Conservation (phyloP, 2,113 vertebrate species). For the Rhipidura dahli region DNA sequence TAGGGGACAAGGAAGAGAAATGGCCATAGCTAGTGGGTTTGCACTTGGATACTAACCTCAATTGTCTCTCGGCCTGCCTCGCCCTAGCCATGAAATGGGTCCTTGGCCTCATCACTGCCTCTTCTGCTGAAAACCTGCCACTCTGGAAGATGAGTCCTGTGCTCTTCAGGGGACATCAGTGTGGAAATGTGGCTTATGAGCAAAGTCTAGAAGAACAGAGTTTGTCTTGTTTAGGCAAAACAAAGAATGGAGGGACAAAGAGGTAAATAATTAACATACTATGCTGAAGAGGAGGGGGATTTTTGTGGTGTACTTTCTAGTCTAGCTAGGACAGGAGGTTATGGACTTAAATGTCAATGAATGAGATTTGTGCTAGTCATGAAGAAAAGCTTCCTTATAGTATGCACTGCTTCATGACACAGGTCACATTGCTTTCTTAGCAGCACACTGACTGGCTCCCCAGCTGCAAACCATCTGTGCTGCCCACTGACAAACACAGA, state of each 20-base stretch:
- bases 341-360: background rate
- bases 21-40: background rate
- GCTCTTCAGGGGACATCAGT: background rate
- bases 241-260: background rate
- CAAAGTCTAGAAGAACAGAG: background rate
- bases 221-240: background rate
- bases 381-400: background rate
- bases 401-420: background rate
- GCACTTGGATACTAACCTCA: background rate
- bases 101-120: background rate
- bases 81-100: background rate
- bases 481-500: background rate
- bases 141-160: background rate
- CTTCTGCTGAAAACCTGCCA: background rate
- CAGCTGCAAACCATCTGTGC: conserved; percentile 31
- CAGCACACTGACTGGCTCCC: background rate
- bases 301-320: background rate
- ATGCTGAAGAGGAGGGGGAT: background rate
- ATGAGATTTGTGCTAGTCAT: background rate
- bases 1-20: background rate
- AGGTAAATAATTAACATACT: background rate
- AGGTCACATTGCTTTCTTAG: background rate
- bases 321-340: background rate
- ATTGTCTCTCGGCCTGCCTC: background rate
- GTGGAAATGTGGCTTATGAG: background rate